Percentiles rank a stretch among this genome's conserved stretches.
phyloP scores from a whole-genome alignment of 2,888 invertebrate genomes.

The Sympetrum striolatum region DNA sequence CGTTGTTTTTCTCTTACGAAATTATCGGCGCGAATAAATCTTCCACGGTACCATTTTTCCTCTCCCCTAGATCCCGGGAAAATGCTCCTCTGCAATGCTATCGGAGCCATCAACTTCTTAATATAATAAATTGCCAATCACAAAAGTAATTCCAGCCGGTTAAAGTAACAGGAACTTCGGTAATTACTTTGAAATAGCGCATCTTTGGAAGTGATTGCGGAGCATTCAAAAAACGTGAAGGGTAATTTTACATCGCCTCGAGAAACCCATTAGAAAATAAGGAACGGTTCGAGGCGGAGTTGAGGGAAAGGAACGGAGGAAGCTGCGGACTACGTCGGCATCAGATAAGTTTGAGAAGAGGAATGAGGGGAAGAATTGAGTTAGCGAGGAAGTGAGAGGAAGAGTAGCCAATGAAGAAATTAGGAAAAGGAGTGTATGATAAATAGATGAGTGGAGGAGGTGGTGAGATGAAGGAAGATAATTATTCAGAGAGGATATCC shows the following conservation, averaged over 20 bases:
- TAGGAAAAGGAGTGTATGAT: background rate
- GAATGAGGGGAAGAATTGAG: background rate
- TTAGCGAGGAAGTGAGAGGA: background rate
- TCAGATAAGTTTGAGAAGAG: background rate
- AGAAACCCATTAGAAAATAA: background rate
- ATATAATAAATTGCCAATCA: background rate
- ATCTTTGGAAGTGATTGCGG: background rate
- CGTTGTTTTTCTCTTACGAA: background rate
- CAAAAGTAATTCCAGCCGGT: background rate
- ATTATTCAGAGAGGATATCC: too few relatives aligned
- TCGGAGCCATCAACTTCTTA: background rate
- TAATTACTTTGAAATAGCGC: background rate
- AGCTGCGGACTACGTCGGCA: background rate
- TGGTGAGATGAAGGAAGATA: too few relatives aligned
- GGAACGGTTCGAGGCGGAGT: background rate
- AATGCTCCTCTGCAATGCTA: background rate
- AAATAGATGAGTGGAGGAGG: too few relatives aligned
- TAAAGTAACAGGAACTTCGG: background rate
- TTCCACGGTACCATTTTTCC: background rate
- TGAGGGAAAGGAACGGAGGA: background rate
- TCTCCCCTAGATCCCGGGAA: background rate
- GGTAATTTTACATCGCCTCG: background rate
- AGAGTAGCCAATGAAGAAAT: background rate
- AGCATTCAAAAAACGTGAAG: background rate
- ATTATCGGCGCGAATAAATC: background rate